Evolutionary conservation across 2,888 invertebrate genomes (phyloP).

Genomic region (Drosophila gaucha): DNA sequence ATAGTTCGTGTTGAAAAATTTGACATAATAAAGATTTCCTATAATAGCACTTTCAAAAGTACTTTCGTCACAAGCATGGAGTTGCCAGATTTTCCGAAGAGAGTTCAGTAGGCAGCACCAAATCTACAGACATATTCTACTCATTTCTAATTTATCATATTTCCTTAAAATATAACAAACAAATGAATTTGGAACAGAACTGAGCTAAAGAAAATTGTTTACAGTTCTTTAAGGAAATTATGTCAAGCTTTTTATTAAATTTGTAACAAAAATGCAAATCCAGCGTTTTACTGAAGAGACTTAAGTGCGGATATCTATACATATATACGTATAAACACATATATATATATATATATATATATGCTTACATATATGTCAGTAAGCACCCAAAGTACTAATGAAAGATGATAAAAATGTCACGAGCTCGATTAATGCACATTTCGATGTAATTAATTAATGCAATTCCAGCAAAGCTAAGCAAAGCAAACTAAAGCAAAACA

Average conservation of each 20-base stretch:
- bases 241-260: background rate
- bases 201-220: background rate
- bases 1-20: too few relatives aligned
- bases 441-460: slow-evolving; percentile 73
- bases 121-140: background rate
- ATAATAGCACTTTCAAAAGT: too few relatives aligned
- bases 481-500: slow-evolving; percentile 32
- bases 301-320: slow-evolving; percentile 21
- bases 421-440: slow-evolving; percentile 70
- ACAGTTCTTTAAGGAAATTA: background rate
- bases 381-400: slow-evolving; percentile 42
- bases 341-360: background rate
- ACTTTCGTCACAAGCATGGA: too few relatives aligned
- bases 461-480: slow-evolving; percentile 52
- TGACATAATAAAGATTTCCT: background rate
- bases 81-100: background rate
- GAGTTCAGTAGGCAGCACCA: background rate
- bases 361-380: background rate
- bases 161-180: background rate
- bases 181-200: background rate
- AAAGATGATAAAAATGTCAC: slow-evolving; percentile 70
- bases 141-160: background rate
- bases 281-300: slow-evolving; percentile 33
- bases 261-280: slow-evolving; percentile 19
- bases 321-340: background rate